Evolutionary conservation across 1,140 invertebrate genomes (phyloP).

Genomic region (Myzus persicae): DNA sequence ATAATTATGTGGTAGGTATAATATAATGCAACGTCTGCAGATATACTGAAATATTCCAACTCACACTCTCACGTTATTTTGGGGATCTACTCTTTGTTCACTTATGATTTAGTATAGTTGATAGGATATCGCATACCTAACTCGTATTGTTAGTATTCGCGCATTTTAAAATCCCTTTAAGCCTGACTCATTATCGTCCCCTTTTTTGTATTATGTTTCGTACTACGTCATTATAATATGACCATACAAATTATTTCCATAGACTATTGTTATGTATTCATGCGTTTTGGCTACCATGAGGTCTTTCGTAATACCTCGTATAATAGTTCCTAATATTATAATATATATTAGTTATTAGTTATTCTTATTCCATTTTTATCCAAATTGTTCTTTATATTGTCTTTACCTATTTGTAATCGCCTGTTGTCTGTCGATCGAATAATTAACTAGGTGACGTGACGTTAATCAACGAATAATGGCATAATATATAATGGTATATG

Average conservation of each 20-base stretch:
- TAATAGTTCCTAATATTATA: neutral
- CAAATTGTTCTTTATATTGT: neutral
- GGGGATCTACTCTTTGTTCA: neutral
- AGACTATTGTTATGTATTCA: neutral
- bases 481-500: neutral
- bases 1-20: neutral
- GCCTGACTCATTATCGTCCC: neutral
- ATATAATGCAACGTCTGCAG: neutral
- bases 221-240: slow-evolving; percentile 21
- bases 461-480: neutral
- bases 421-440: neutral
- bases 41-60: neutral
- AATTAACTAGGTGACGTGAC: neutral
- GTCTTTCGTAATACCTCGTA: neutral
- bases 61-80: neutral
- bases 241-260: neutral
- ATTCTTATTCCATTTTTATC: neutral
- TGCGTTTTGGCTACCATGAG: neutral
- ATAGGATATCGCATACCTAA: slow-evolving; percentile 8
- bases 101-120: neutral
- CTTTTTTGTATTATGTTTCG: slow-evolving; percentile 31
- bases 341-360: neutral
- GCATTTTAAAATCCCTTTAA: slow-evolving; percentile 25
- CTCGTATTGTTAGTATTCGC: slow-evolving; percentile 6
- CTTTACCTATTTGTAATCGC: neutral